Percentiles rank a stretch among this genome's conserved stretches.
Evolutionary conservation across 2,797 vertebrate species (phyloP).

Genomic region (Periparus ater): DNA sequence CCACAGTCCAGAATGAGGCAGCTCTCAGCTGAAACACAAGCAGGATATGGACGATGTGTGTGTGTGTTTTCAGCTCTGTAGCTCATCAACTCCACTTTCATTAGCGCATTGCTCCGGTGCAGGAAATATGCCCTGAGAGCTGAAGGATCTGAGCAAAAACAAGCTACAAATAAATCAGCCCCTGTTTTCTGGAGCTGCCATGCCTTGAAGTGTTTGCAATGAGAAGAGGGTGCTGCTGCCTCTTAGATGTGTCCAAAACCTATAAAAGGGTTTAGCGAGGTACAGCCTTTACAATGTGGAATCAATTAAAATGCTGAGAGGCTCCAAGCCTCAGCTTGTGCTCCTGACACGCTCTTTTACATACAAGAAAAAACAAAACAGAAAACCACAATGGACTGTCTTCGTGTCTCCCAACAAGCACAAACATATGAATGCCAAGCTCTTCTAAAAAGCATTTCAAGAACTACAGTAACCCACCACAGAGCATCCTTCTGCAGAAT

Average conservation of each 20-base stretch:
- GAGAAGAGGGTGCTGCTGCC: neutral
- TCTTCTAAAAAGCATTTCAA: neutral
- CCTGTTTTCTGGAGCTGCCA: neutral
- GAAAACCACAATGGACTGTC: neutral
- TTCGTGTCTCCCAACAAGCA: neutral
- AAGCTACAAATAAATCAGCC: neutral
- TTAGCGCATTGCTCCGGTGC: neutral
- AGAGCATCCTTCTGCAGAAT: conserved; percentile 1
- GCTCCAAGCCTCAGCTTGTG: neutral
- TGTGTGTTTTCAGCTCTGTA: neutral
- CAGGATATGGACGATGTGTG: neutral
- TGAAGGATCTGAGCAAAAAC: neutral
- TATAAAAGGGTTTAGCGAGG: neutral
- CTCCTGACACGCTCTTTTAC: neutral
- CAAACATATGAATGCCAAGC: neutral
- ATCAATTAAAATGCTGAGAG: conserved; percentile 16
- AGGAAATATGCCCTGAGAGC: neutral
- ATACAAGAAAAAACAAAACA: neutral
- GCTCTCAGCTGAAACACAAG: neutral
- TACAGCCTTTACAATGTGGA: neutral
- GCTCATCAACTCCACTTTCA: conserved; percentile 17
- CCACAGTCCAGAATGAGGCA: neutral
- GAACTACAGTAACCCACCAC: neutral
- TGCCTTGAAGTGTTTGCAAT: neutral
- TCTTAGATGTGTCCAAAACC: neutral